Evolutionary conservation across 2,113 vertebrate genomes (phyloP).

Genomic region (Fulica atra): DNA sequence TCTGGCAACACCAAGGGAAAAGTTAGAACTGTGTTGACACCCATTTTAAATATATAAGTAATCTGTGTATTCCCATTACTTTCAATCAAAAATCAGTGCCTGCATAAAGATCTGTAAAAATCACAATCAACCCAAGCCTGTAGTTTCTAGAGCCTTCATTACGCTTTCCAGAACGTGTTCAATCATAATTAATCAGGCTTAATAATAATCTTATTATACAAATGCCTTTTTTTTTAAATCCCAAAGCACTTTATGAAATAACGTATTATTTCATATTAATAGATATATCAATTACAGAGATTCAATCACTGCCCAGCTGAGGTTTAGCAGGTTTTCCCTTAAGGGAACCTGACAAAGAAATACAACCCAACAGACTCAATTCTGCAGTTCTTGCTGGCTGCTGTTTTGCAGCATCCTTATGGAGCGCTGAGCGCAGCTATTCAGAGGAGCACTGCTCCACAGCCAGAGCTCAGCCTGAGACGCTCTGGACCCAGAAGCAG

Average conservation of each 20-base stretch:
- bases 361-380: not conserved
- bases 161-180: not conserved
- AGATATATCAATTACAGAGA: not conserved
- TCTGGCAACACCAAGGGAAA: not conserved
- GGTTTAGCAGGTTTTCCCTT: not conserved
- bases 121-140: not conserved
- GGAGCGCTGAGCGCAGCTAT: accelerated
- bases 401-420: not conserved
- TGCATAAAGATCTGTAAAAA: not conserved
- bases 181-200: not conserved
- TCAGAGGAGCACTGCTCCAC: accelerated
- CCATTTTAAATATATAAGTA: too few species aligned
- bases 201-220: not conserved
- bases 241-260: not conserved
- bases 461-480: not conserved
- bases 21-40: not conserved
- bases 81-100: not conserved
- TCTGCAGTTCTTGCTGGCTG: not conserved
- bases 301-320: not conserved
- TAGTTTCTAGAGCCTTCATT: not conserved
- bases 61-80: not conserved
- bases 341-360: not conserved
- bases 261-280: not conserved
- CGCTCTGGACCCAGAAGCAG: not conserved
- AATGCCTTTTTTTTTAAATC: not conserved